Evolutionary conservation across 2,888 invertebrate species (phyloP).

Genomic region (Phlogophora meticulosa): DNA sequence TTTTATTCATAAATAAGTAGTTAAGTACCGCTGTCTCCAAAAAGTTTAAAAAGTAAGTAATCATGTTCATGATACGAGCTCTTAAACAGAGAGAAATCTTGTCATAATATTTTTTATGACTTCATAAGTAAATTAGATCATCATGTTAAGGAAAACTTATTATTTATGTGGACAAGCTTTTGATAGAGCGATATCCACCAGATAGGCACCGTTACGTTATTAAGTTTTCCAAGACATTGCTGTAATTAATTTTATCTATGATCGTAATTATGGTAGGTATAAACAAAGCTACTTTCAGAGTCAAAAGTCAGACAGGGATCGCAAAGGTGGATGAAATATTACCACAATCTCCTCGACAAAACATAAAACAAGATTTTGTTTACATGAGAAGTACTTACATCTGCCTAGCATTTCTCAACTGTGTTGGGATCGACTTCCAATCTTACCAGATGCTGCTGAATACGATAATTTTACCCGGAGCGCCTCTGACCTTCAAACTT

Average conservation of each 20-base stretch:
- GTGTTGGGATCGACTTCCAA: no score
- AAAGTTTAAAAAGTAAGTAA: not conserved
- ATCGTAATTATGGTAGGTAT: constrained; percentile 69
- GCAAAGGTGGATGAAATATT: constrained; percentile 80
- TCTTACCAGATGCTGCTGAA: no score
- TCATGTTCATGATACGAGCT: not conserved
- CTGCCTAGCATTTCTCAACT: no score
- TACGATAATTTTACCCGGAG: no score
- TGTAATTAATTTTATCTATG: constrained; percentile 71
- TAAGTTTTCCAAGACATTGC: constrained; percentile 52
- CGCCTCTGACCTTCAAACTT: no score
- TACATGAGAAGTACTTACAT: constrained; percentile 1
- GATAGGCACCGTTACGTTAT: constrained; percentile 45
- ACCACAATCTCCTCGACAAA: constrained; percentile 40
- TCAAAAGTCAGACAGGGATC: constrained; percentile 77
- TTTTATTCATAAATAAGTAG: constrained; percentile 4
- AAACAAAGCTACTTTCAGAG: constrained; percentile 74
- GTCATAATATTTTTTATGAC: constrained; percentile 11
- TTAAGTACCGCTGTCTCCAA: not conserved
- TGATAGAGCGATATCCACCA: constrained; percentile 46
- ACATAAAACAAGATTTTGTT: constrained; percentile 6
- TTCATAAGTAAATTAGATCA: constrained; percentile 29
- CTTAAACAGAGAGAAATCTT: not conserved
- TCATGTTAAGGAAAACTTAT: constrained; percentile 26
- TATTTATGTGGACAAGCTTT: constrained; percentile 38